Conservation (phyloP, 1,140 invertebrate species). For the Antheraea mylitta region DNA sequence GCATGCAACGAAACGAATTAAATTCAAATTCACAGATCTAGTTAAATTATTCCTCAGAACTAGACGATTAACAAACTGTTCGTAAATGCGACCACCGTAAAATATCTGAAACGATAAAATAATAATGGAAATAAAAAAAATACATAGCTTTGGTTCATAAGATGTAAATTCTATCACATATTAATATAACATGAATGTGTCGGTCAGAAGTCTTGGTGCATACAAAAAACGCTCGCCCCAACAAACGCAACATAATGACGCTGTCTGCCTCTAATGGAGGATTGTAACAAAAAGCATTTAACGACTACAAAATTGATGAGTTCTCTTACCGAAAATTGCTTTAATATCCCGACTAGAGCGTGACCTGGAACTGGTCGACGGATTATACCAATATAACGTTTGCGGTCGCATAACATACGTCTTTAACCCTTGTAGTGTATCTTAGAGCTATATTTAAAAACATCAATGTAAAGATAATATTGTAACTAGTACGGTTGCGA, state of each 20-base stretch:
- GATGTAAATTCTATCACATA: not conserved
- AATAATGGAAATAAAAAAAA: not conserved
- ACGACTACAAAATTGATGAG: conserved; percentile 42
- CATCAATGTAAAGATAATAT: conserved; percentile 1
- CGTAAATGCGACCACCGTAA: not conserved
- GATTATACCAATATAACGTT: not conserved
- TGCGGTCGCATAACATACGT: not conserved
- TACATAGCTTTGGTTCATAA: not conserved
- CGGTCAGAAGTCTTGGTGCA: not conserved
- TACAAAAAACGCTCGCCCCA: not conserved
- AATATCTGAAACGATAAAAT: not conserved
- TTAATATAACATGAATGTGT: not conserved
- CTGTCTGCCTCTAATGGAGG: conserved; percentile 27
- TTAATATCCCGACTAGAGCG: conserved; percentile 28
- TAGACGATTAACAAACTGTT: too few relatives aligned
- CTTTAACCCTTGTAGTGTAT: not conserved
- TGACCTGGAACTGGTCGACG: conserved; percentile 5
- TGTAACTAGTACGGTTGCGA: conserved; percentile 1
- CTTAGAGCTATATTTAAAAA: not conserved
- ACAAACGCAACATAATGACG: conserved; percentile 25
- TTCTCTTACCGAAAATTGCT: conserved; percentile 44
- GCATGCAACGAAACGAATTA: too few relatives aligned
- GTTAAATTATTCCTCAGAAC: too few relatives aligned
- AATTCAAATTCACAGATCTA: too few relatives aligned
- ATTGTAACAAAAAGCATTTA: conserved; percentile 27